Evolutionary conservation across 1,140 invertebrate genomes (phyloP).

Genomic region (Cataglyphis hispanica): DNA sequence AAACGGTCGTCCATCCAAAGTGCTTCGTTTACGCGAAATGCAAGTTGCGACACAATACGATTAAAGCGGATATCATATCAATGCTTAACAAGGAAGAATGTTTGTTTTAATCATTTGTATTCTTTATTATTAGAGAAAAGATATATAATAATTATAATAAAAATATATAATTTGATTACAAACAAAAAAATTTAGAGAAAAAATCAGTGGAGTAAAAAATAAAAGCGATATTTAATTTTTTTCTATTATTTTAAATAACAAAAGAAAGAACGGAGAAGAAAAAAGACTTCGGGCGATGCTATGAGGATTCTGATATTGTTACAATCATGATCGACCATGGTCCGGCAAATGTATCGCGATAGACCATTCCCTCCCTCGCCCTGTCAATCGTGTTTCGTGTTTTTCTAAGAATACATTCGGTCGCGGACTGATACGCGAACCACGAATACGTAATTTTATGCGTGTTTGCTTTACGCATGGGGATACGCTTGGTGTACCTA

Average conservation of each 20-base stretch:
- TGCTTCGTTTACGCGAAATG: constrained; percentile 59
- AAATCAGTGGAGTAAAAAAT: neutral
- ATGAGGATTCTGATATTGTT: constrained; percentile 35
- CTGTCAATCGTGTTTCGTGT: constrained; percentile 45
- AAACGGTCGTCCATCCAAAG: constrained; percentile 3
- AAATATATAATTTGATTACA: neutral
- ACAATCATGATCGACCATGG: neutral
- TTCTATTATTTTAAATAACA: neutral
- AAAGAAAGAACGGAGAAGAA: neutral
- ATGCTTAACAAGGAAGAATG: neutral
- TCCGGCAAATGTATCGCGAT: constrained; percentile 41
- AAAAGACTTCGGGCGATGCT: neutral
- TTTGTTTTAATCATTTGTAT: too few species aligned
- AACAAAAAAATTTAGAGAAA: neutral
- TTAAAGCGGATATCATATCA: neutral
- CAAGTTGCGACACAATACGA: neutral
- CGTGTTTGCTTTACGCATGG: constrained; percentile 80
- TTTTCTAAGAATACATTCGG: constrained; percentile 44
- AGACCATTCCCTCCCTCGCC: neutral
- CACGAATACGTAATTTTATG: constrained; percentile 77
- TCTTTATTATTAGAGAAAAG: neutral
- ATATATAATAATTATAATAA: too few species aligned
- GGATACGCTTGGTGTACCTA: constrained; percentile 44
- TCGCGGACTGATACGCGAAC: neutral
- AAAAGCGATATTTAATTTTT: neutral